These are phyloP conservation scores for Pollenia griseotomentosa DNA, from an alignment of 2,888 invertebrate species.

Conservation along the genomic window DNA sequence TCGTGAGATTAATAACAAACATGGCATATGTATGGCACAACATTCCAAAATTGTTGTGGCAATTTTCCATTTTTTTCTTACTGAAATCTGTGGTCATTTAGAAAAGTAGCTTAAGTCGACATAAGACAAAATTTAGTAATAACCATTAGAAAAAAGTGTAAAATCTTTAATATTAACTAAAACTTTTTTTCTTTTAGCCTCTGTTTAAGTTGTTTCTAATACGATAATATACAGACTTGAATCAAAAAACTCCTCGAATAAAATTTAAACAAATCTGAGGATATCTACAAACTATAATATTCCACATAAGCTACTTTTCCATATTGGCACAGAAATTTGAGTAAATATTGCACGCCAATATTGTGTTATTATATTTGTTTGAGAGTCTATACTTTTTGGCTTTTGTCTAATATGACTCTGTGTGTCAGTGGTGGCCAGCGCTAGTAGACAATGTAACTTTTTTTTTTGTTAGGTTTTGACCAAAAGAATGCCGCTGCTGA, in stretches of 20 bases:
- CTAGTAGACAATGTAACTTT: slow-evolving; percentile 20
- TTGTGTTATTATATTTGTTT: slow-evolving; percentile 7
- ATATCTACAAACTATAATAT: no score
- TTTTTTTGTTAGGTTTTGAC: not conserved
- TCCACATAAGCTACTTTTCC: no score
- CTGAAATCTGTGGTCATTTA: no score
- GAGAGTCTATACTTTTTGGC: slow-evolving; percentile 12
- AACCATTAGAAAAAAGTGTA: no score
- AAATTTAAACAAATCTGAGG: no score
- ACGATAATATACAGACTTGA: no score
- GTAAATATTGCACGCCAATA: slow-evolving; percentile 54
- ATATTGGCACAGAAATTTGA: slow-evolving; percentile 2
- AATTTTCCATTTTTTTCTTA: not conserved
- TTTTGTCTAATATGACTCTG: slow-evolving; percentile 17
- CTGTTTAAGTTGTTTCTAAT: no score
- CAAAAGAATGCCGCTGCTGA: slow-evolving; percentile 47
- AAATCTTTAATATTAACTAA: no score
- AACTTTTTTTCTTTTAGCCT: no score
- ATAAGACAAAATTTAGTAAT: no score
- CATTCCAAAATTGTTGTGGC: slow-evolving; percentile 15
- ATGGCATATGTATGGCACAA: slow-evolving; percentile 40
- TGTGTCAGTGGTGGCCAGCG: slow-evolving; percentile 46
- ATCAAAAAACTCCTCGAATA: no score
- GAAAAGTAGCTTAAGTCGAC: no score
- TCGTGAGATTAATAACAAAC: slow-evolving; percentile 69